Conservation (phyloP, 1,140 invertebrate species). For the Zaprionus tsacasi region DNA sequence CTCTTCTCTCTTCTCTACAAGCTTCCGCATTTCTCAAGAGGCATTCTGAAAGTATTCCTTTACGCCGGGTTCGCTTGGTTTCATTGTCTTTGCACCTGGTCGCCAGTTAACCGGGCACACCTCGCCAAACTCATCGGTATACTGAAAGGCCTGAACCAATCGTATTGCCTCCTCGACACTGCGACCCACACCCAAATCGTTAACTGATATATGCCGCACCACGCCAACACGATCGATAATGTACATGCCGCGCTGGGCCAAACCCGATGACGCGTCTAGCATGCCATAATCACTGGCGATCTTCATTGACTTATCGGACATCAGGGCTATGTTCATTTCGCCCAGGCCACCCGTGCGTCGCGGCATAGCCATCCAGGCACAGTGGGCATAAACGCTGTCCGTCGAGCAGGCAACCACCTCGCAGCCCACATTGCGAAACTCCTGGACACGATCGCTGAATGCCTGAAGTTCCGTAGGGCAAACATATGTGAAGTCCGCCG, state of each 20-base stretch:
- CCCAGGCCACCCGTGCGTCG: conserved; percentile 97
- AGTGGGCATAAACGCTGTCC: conserved; percentile 95
- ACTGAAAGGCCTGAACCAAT: conserved; percentile 98
- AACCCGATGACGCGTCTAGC: conserved; percentile 95
- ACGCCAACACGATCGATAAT: conserved; percentile 97
- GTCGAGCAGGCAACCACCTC: conserved; percentile 94
- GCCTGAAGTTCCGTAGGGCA: conserved; percentile 98
- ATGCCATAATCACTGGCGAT: conserved; percentile 96
- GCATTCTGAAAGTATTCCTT: conserved; percentile 60
- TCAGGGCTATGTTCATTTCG: conserved; percentile 96
- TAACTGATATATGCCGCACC: conserved; percentile 97
- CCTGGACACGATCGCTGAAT: conserved; percentile 93
- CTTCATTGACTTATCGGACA: conserved; percentile 95
- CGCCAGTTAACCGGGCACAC: conserved; percentile 98
- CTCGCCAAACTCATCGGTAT: conserved; percentile 96
- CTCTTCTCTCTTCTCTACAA: no score
- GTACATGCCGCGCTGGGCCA: conserved; percentile 97
- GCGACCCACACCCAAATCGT: conserved; percentile 98
- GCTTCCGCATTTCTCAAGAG: conserved; percentile 7
- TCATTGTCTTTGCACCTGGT: conserved; percentile 86
- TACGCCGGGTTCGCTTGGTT: conserved; percentile 10
- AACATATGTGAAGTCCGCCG: conserved; percentile 97
- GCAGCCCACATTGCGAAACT: conserved; percentile 93
- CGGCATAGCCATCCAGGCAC: conserved; percentile 97
- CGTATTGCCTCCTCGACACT: conserved; percentile 96